phyloP scores from a whole-genome alignment of 2,113 vertebrate genomes.

The Nesoenas mayeri region DNA sequence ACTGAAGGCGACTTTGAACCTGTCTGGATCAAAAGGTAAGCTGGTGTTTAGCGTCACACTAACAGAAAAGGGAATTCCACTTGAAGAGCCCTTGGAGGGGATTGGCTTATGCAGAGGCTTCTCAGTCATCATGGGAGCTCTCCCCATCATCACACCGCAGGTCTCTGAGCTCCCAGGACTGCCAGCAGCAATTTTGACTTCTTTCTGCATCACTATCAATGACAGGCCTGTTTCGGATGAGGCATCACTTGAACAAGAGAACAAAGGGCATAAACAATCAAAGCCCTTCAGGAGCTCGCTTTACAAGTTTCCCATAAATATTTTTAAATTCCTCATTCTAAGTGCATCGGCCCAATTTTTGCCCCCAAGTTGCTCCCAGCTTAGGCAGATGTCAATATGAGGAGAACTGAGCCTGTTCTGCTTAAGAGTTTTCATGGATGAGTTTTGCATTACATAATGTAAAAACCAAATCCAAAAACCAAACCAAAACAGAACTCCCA shows the following conservation, averaged over 20 bases:
- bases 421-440: neutral
- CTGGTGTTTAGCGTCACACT: neutral
- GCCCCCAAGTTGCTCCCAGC: neutral
- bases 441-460: neutral
- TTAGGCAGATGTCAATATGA: neutral
- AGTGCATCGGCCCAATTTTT: neutral
- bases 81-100: neutral
- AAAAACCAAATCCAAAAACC: neutral
- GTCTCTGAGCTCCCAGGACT: neutral
- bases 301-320: neutral
- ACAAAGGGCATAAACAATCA: constrained; percentile 43
- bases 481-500: no score
- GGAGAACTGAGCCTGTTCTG: neutral
- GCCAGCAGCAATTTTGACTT: neutral
- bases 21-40: neutral
- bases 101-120: neutral
- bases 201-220: neutral
- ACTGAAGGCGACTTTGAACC: neutral
- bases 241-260: neutral
- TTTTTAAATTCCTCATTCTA: neutral
- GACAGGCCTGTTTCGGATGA: neutral
- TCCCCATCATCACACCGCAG: rapidly evolving
- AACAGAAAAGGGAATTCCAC: neutral
- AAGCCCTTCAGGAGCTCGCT: neutral
- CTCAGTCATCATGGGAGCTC: neutral